These are phyloP conservation scores for Brachyistius frenatus DNA, from an alignment of 2,113 vertebrate species.

Conservation along the genomic window DNA sequence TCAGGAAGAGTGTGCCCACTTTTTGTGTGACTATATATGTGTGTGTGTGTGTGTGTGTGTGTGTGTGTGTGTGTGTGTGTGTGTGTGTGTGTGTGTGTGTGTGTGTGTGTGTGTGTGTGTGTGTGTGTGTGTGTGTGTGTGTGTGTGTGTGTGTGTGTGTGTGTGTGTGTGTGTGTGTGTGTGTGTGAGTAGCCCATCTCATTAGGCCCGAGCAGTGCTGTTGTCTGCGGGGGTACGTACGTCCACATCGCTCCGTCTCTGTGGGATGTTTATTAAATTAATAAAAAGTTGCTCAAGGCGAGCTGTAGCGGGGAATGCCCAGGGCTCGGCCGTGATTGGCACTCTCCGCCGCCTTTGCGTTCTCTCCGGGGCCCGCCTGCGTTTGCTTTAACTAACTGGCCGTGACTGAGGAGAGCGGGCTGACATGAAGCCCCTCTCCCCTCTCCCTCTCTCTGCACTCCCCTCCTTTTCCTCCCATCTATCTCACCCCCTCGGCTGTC, in stretches of 20 bases:
- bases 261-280: slow-evolving; percentile 87
- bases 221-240: slow-evolving; percentile 57
- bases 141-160: slow-evolving; percentile 7
- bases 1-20: slow-evolving; percentile 36
- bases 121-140: too few species aligned
- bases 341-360: slow-evolving; percentile 62
- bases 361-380: slow-evolving; percentile 74
- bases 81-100: not conserved
- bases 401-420: slow-evolving; percentile 78
- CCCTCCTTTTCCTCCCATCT: slow-evolving; percentile 5
- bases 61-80: slow-evolving; percentile 1
- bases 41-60: not conserved
- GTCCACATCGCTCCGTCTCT: slow-evolving; percentile 70
- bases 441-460: slow-evolving; percentile 14
- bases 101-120: not conserved
- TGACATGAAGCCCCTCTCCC: slow-evolving; percentile 74
- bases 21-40: slow-evolving; percentile 26
- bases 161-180: slow-evolving; percentile 7
- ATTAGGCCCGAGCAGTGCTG: slow-evolving; percentile 66
- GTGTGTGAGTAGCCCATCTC: slow-evolving; percentile 64
- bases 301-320: slow-evolving; percentile 74
- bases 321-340: slow-evolving; percentile 83
- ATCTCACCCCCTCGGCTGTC: slow-evolving; percentile 35
- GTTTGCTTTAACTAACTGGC: slow-evolving; percentile 86
- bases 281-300: slow-evolving; percentile 85